Evolutionary conservation across 2,888 invertebrate genomes (phyloP).

Genomic region (Dromius quadrimaculatus): DNA sequence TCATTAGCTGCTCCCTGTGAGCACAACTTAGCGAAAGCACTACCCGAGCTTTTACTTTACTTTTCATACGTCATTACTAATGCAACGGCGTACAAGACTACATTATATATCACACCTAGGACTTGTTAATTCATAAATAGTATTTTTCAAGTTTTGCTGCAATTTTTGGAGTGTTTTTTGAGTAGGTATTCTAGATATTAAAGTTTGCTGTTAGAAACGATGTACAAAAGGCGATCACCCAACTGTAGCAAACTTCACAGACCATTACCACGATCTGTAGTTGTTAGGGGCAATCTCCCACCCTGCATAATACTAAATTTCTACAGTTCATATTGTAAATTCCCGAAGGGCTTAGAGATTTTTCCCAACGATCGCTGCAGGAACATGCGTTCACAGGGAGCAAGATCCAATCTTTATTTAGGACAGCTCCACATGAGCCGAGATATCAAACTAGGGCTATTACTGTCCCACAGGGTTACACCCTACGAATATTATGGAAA

Average conservation of each 20-base stretch:
- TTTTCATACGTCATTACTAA: slow-evolving; percentile 37
- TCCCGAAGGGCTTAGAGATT: slow-evolving; percentile 3
- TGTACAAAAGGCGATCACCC: too few species aligned
- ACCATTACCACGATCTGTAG: background rate
- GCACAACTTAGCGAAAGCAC: background rate
- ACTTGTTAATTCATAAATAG: too few species aligned
- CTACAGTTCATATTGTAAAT: background rate
- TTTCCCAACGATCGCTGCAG: slow-evolving; percentile 3
- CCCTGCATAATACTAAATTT: background rate
- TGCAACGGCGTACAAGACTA: slow-evolving; percentile 4
- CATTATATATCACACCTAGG: too few species aligned
- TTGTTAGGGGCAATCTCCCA: too few species aligned
- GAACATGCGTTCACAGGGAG: slow-evolving; percentile 1
- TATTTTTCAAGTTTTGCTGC: too few species aligned
- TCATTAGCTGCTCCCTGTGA: slow-evolving; percentile 21
- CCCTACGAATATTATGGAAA: slow-evolving; percentile 34
- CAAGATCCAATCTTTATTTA: slow-evolving; percentile 37
- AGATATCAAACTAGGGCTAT: slow-evolving; percentile 34
- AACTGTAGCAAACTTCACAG: background rate
- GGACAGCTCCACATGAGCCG: slow-evolving; percentile 15
- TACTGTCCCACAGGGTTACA: slow-evolving; percentile 29
- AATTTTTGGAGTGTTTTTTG: too few species aligned
- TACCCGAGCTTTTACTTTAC: background rate
- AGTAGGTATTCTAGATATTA: too few species aligned
- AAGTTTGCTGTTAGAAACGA: too few species aligned